phyloP scores from a whole-genome alignment of 2,113 vertebrate species.

The Larimichthys polyactis region DNA sequence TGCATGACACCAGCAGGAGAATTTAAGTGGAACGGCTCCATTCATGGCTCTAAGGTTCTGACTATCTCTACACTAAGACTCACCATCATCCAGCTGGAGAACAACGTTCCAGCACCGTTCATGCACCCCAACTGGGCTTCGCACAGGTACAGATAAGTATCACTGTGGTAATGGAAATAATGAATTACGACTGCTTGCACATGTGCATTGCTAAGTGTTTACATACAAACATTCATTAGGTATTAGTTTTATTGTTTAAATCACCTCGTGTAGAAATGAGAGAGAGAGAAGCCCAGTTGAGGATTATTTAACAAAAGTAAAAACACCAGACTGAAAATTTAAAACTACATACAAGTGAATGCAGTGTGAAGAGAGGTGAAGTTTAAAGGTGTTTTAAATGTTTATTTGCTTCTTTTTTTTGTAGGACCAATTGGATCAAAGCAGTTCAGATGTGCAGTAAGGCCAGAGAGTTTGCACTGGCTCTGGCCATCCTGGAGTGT shows the following conservation, averaged over 20 bases:
- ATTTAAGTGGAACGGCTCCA: constrained; percentile 98
- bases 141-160: constrained; percentile 88
- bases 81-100: constrained; percentile 98
- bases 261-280: not conserved
- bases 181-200: not conserved
- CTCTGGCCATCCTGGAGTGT: constrained; percentile 97
- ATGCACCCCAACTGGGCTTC: constrained; percentile 99
- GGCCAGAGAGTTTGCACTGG: constrained; percentile 97
- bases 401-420: constrained; percentile 45
- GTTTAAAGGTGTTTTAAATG: not conserved
- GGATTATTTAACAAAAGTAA: not conserved
- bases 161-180: not conserved
- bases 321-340: not conserved
- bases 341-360: not conserved
- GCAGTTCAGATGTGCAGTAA: constrained; percentile 99
- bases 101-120: constrained; percentile 96
- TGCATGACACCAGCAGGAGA: constrained; percentile 97
- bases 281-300: not conserved
- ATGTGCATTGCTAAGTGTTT: not conserved
- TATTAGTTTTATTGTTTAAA: not conserved
- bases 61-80: constrained; percentile 97
- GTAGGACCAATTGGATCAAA: constrained; percentile 98
- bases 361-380: not conserved
- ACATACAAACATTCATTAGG: not conserved
- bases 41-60: constrained; percentile 96